Conservation (phyloP, 2,888 invertebrate genomes). For the Aporophyla nigra region DNA sequence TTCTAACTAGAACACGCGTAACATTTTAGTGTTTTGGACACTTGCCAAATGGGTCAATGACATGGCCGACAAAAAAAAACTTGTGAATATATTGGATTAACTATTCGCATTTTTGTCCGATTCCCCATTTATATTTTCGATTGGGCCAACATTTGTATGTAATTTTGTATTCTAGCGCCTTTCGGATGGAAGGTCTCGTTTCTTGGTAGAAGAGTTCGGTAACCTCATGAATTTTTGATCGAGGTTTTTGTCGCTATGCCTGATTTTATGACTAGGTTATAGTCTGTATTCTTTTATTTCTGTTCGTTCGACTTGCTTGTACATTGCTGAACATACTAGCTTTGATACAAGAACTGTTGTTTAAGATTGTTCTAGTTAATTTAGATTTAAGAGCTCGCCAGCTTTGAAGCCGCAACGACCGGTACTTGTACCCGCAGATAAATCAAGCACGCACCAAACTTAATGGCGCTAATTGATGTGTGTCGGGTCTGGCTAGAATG, state of each 20-base stretch:
- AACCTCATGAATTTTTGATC: slow-evolving; percentile 52
- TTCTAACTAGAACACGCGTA: slow-evolving; percentile 72
- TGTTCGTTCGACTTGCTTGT: neutral
- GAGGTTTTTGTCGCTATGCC: slow-evolving; percentile 1
- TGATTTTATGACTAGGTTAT: slow-evolving; percentile 26
- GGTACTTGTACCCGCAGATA: neutral
- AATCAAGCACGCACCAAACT: neutral
- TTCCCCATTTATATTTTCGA: slow-evolving; percentile 42
- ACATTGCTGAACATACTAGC: neutral
- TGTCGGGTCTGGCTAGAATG: no score
- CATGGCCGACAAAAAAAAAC: slow-evolving; percentile 69
- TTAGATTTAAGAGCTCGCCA: neutral
- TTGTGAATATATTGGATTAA: slow-evolving; percentile 71
- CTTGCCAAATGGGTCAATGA: slow-evolving; percentile 84
- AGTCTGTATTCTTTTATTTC: slow-evolving; percentile 4
- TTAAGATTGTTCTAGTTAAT: neutral
- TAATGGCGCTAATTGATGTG: no score
- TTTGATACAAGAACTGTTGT: neutral
- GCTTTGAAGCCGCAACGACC: neutral
- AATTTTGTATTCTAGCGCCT: slow-evolving; percentile 38
- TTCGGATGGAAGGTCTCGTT: slow-evolving; percentile 18
- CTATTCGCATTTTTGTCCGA: slow-evolving; percentile 54
- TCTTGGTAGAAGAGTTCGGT: slow-evolving; percentile 25
- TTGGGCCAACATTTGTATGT: slow-evolving; percentile 38
- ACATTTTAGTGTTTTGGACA: slow-evolving; percentile 73